A percentile compares a stretch with the other conserved stretches of the same genome.
phyloP scores from a whole-genome alignment of 2,888 invertebrate species.

The Amphipyra berbera region DNA sequence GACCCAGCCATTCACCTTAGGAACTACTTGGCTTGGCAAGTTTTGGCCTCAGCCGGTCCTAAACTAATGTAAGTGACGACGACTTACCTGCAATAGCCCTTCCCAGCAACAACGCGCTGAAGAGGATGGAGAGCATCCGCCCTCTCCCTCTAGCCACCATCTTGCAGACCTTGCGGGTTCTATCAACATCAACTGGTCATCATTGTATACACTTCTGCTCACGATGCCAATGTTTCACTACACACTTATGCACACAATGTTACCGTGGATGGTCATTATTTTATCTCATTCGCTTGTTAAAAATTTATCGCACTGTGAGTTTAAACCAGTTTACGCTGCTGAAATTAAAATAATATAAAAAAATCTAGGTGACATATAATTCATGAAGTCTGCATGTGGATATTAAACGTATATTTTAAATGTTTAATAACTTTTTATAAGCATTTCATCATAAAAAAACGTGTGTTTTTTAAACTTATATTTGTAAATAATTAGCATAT shows the following conservation, averaged over 20 bases:
- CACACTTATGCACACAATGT: constrained; percentile 37
- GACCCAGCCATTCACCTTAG: background rate
- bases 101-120: constrained; percentile 84
- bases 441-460: background rate
- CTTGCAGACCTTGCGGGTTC: constrained; percentile 63
- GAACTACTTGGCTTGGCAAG: background rate
- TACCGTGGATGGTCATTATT: constrained; percentile 25
- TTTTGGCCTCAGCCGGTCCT: background rate
- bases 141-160: constrained; percentile 79
- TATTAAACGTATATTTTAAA: constrained; percentile 11
- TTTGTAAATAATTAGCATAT: constrained; percentile 31
- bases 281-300: constrained; percentile 18
- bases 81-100: constrained; percentile 84
- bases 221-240: constrained; percentile 29
- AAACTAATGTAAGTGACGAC: background rate
- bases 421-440: constrained; percentile 19
- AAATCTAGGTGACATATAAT: constrained; percentile 1
- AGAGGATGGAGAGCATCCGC: constrained; percentile 82
- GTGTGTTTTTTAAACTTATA: constrained; percentile 2
- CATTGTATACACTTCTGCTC: constrained; percentile 57
- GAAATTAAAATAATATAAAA: background rate
- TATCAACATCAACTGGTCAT: constrained; percentile 73
- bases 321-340: constrained; percentile 1
- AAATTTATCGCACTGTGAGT: constrained; percentile 14
- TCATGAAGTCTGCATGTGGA: background rate